Conservation (phyloP, 2,888 invertebrate species). For the Nomada hirtipes region DNA sequence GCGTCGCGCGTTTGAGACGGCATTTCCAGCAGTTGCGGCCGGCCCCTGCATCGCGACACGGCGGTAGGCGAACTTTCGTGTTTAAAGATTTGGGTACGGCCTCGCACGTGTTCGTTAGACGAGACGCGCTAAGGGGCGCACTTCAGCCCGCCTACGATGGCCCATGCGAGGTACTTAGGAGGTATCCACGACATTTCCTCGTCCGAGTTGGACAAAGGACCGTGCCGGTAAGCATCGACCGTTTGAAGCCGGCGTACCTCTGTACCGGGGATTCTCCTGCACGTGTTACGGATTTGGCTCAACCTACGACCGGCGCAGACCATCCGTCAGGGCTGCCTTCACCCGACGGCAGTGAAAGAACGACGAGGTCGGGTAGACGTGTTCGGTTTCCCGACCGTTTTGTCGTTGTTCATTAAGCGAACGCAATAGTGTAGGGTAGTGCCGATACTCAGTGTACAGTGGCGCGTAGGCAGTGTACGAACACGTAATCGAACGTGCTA, state of each 20-base stretch:
- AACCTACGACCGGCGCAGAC: no score
- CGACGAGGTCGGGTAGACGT: neutral
- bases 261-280: no score
- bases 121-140: neutral
- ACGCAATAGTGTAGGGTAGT: no score
- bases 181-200: neutral
- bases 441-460: no score
- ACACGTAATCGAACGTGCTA: no score
- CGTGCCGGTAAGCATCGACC: neutral
- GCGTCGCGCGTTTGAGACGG: conserved; percentile 27
- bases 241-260: neutral
- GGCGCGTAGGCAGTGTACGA: no score
- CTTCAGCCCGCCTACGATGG: conserved; percentile 15
- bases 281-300: no score
- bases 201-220: neutral
- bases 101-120: conserved; percentile 1
- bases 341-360: neutral
- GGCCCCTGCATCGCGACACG: conserved; percentile 37
- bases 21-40: conserved; percentile 44
- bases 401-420: no score
- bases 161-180: conserved; percentile 5
- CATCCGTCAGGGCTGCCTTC: neutral
- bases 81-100: conserved; percentile 27
- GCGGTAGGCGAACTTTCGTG: conserved; percentile 13
- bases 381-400: neutral